phyloP scores from a whole-genome alignment of 2,797 vertebrate genomes.

The Peromyscus attwateri region DNA sequence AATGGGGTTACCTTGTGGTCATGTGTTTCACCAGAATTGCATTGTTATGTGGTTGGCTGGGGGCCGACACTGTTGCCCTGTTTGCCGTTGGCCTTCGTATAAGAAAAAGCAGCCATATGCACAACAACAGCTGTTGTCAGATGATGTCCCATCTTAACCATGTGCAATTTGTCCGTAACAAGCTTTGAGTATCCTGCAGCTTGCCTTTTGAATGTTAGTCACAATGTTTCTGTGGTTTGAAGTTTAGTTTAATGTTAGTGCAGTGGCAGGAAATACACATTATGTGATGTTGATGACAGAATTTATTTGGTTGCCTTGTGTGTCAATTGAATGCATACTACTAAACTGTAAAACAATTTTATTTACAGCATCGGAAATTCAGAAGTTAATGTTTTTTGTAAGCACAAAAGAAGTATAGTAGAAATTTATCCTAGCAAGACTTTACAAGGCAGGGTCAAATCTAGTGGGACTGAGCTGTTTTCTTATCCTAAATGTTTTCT shows the following conservation, averaged over 20 bases:
- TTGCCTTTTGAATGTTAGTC: constrained; percentile 93
- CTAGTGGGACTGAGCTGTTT: constrained; percentile 80
- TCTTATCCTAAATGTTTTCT: constrained; percentile 89
- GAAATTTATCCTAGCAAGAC: constrained; percentile 84
- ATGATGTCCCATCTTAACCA: constrained; percentile 85
- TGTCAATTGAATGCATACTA: constrained; percentile 88
- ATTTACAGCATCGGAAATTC: constrained; percentile 85
- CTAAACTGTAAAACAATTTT: constrained; percentile 82
- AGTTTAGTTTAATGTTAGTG: constrained; percentile 91
- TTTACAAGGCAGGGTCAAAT: constrained; percentile 85
- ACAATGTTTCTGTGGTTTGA: constrained; percentile 90
- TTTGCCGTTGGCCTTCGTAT: constrained; percentile 97
- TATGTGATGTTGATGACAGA: constrained; percentile 87
- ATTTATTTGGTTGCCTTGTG: constrained; percentile 89
- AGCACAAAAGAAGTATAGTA: constrained; percentile 88
- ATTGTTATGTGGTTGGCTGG: constrained; percentile 96
- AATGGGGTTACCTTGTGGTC: constrained; percentile 96
- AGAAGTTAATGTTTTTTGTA: constrained; percentile 86
- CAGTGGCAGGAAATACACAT: constrained; percentile 89
- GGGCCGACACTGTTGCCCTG: constrained; percentile 96
- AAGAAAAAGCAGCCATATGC: constrained; percentile 93
- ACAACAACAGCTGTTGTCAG: constrained; percentile 83
- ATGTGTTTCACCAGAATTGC: constrained; percentile 98
- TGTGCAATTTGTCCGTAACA: constrained; percentile 83
- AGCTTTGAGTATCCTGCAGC: constrained; percentile 89